Conservation (phyloP, 1,140 invertebrate species). For the Matsumurasca onukii region DNA sequence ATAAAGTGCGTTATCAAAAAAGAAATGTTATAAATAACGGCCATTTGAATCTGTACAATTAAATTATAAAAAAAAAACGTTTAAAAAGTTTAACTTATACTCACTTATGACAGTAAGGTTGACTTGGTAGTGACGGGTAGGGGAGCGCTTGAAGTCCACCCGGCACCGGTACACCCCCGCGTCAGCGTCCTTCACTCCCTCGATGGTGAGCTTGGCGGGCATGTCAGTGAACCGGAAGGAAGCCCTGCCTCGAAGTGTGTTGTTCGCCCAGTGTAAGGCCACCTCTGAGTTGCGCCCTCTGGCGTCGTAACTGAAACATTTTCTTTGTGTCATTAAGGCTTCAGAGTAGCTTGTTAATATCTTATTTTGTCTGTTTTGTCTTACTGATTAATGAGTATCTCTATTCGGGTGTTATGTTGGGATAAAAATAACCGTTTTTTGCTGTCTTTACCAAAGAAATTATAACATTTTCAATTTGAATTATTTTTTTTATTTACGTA, state of each 20-base stretch:
- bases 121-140: conserved; percentile 82
- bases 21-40: too few relatives aligned
- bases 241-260: conserved; percentile 59
- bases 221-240: conserved; percentile 59
- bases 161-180: conserved; percentile 84
- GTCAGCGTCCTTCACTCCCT: conserved; percentile 67
- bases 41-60: too few relatives aligned
- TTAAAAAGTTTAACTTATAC: too few relatives aligned
- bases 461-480: too few relatives aligned
- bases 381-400: neutral
- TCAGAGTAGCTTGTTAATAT: too few relatives aligned
- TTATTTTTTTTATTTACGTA: too few relatives aligned
- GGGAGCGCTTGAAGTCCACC: conserved; percentile 86
- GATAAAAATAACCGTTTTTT: neutral
- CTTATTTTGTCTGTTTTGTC: neutral
- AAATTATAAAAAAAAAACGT: too few relatives aligned
- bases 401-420: neutral
- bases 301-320: conserved; percentile 64
- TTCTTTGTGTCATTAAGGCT: too few relatives aligned
- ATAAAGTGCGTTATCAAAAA: too few relatives aligned
- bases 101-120: conserved; percentile 89
- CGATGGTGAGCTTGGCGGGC: conserved; percentile 66
- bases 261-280: conserved; percentile 68
- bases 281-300: conserved; percentile 56
- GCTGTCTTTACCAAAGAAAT: too few relatives aligned